Evolutionary conservation across 23 tunicate genomes (phyloP), one percentile per base, ranked within the genome.

Genomic region (Phallusia fumigata): DNA sequence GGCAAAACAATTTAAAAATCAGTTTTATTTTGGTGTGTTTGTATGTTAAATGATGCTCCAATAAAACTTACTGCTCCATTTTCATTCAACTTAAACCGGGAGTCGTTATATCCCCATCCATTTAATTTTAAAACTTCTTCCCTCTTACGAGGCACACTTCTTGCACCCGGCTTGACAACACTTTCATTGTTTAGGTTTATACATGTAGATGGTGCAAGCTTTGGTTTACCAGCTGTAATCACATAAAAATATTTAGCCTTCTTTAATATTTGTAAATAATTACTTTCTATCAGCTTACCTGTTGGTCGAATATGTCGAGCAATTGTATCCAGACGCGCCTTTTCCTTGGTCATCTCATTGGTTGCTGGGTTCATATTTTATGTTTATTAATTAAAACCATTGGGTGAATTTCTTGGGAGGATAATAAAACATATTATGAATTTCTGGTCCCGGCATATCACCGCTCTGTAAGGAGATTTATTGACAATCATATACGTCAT

Each of bases 41-140:
- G 45, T 34, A 34, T 33, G 45, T 76, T 33, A 19, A 76, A 33
- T 12, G 13, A 16, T 13, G 16, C 18, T 35, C 21, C 76, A 69
- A 69, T 24, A 12, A 69, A 51, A 58, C 69, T 58, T 47, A 88
- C 84, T 16, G 15, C 72, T 40, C 85, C 90, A 26, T 93, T 86
- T 31, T 82, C 80, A 76, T 94, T 86, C 19, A 83, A 2, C 35
- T 58, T 65, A 74, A 94, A 94, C 26, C 53, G 78, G 11, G 94
- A 72, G 65, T 94, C 98, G n/a, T 83, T 86, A 69, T 94, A 94
- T 6, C 98, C 98, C 98, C 98, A 94, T 8, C 98, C 98, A 64
- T 79, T 32, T 90, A 90, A 89, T 75, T 94, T 94, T 64, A 94
- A 83, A 51, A 89, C 49, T 8, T 85, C 90, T 83, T 94, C 98